Evolutionary conservation across 2,113 vertebrate genomes (phyloP), one percentile per base, ranked within the genome.

Genomic region (Chlamydotis undulata): DNA sequence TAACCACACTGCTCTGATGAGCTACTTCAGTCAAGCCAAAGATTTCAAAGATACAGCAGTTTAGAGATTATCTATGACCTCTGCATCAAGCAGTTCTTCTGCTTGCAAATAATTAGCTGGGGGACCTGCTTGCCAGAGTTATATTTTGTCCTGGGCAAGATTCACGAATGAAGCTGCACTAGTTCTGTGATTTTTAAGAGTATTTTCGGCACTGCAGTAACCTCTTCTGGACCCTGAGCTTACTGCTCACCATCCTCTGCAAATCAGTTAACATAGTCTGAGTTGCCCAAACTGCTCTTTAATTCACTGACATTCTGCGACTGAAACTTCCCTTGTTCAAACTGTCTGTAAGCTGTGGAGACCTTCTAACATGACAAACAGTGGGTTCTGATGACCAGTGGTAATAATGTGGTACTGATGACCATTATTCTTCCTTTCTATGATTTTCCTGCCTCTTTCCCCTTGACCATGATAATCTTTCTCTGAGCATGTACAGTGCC

Each of bases 61-160:
- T 94, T 76, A 92, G 57, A 85, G 69, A 87, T 77, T 73, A 91
- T 57, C 67, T 88, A 8, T 73, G 74, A 89, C 68, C 83, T 77
- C 76, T 60, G 76, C 83, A 90, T 53, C 73, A 81, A 70, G 15
- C 29, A 65, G 35, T 60, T 90, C 22, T 83, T 70, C 76, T 79
- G 41, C 55, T 68, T 92, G 50, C 61, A 95, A 78, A 92, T 82
- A 78, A 82, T 90, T 69, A 79, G n/a, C 61, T 65, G 41, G 37
- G 31, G 26, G 9, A 87, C 8, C 19, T 33, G 22, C 45, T 80
- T 61, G 59, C 23, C 63, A 76, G 31, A 73, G 26, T 14, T 83
- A 10, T 73, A 13, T 55, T 88, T 89, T 80, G 78, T 13, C 10
- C 43, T n/a, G 16, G 15, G 28, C 35, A 71, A 60, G 37, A 83